Evolutionary conservation across 2,888 invertebrate genomes (phyloP).

Genomic region (Gasteruption jaculator): DNA sequence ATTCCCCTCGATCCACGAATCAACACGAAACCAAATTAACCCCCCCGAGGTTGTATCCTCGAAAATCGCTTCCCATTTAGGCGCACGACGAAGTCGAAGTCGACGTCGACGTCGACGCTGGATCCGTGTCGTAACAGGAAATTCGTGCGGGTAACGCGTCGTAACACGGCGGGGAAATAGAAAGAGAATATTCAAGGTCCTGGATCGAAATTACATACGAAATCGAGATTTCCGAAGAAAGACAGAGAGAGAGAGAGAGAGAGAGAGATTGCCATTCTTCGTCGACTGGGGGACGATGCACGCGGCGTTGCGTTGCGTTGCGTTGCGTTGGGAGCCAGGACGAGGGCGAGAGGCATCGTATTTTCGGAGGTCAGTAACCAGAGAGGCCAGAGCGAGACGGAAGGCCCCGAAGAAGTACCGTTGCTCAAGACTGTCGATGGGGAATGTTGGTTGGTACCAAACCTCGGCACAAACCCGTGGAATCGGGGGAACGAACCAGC

Average conservation of each 20-base stretch:
- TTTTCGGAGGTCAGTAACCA: constrained; percentile 52
- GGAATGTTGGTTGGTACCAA: constrained; percentile 41
- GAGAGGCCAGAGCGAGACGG: constrained; percentile 23
- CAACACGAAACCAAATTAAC: constrained; percentile 20
- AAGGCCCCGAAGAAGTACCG: constrained; percentile 43
- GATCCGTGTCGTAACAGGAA: no score
- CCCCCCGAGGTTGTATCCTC: constrained; percentile 23
- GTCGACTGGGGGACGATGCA: no score
- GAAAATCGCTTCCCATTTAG: constrained; percentile 31
- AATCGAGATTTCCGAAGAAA: no score
- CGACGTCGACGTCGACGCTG: no score
- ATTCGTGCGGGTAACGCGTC: constrained; percentile 17
- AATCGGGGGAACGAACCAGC: constrained; percentile 18
- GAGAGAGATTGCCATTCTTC: no score
- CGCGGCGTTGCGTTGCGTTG: not conserved
- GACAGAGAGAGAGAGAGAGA: constrained; percentile 11
- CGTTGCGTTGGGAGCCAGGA: not conserved
- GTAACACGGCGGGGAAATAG: constrained; percentile 12
- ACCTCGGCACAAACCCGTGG: constrained; percentile 21
- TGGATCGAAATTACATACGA: constrained; percentile 22
- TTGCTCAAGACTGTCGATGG: constrained; percentile 47
- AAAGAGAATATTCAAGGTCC: no score
- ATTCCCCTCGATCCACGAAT: no score
- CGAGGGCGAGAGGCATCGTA: constrained; percentile 25
- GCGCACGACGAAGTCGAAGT: no score